Percentiles rank a stretch among this genome's conserved stretches.
Conservation (phyloP, 1,140 invertebrate genomes). For the Apis cerana region DNA sequence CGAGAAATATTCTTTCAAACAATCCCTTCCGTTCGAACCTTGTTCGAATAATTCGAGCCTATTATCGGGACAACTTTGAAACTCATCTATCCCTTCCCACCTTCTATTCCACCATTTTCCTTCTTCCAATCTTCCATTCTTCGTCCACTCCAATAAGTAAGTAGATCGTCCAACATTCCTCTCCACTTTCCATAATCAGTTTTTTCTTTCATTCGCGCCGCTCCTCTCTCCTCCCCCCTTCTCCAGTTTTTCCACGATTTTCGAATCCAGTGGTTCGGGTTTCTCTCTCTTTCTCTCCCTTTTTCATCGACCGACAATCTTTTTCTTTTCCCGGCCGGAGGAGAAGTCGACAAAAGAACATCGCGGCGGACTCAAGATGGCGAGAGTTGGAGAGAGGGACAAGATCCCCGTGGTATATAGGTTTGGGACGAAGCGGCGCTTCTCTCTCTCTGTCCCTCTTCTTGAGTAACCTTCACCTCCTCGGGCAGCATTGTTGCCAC, state of each 20-base stretch:
- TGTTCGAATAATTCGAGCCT: not conserved
- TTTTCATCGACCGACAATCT: conserved; percentile 54
- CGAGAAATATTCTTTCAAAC: not conserved
- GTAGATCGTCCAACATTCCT: not conserved
- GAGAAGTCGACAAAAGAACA: conserved; percentile 74
- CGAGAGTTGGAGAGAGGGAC: conserved; percentile 46
- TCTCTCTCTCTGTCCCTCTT: conserved; percentile 9
- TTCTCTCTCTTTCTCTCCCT: conserved; percentile 49
- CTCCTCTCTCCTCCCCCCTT: not conserved
- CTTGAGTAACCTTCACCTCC: conserved; percentile 39
- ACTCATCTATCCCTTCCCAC: not conserved
- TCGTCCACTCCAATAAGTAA: not conserved
- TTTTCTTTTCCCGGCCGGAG: conserved; percentile 65
- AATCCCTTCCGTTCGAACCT: not conserved
- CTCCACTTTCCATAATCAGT: conserved; percentile 16
- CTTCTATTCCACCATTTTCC: not conserved
- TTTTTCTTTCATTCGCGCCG: conserved; percentile 11
- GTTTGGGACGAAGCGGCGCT: conserved; percentile 15
- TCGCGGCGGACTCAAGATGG: conserved; percentile 77
- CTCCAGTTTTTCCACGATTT: not conserved
- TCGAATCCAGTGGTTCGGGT: not conserved
- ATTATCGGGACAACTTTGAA: not conserved
- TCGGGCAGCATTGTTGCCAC: conserved; percentile 72
- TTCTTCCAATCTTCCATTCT: not conserved
- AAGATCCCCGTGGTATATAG: conserved; percentile 29